Percentiles rank a stretch among this genome's conserved stretches.
Conservation (phyloP, 2,888 invertebrate species). For the Mesoligia furuncula region DNA sequence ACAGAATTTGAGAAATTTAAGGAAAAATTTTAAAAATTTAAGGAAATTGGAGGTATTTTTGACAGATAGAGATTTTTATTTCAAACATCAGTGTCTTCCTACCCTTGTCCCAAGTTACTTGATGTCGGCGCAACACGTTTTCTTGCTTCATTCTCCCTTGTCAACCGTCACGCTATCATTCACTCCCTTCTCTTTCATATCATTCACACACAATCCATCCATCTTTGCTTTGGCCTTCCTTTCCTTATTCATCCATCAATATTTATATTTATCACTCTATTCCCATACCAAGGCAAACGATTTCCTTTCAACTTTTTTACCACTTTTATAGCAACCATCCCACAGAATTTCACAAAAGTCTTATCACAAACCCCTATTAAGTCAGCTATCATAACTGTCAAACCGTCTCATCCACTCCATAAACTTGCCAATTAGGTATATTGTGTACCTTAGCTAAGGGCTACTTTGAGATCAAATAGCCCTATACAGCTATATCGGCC, state of each 20-base stretch:
- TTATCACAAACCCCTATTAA: constrained; percentile 12
- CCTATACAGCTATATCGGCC: constrained; percentile 25
- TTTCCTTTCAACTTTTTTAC: not conserved
- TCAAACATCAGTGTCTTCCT: not conserved
- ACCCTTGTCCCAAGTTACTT: not conserved
- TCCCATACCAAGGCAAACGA: not conserved
- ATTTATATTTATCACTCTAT: not conserved
- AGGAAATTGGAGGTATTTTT: no score
- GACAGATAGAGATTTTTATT: no score
- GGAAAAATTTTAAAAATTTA: no score
- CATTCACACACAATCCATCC: not conserved
- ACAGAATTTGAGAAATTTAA: no score
- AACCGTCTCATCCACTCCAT: not conserved
- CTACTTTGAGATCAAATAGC: constrained; percentile 43
- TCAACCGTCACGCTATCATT: not conserved
- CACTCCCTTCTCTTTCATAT: not conserved
- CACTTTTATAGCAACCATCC: not conserved
- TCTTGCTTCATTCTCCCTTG: not conserved
- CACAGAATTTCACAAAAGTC: not conserved
- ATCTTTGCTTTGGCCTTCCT: not conserved
- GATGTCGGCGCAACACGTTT: not conserved
- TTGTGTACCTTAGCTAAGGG: constrained; percentile 38
- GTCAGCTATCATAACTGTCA: constrained; percentile 27
- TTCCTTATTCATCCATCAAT: not conserved
- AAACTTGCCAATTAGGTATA: constrained; percentile 31